Conservation (phyloP, 2,113 vertebrate species). For the Chascanopsetta lugubris region DNA sequence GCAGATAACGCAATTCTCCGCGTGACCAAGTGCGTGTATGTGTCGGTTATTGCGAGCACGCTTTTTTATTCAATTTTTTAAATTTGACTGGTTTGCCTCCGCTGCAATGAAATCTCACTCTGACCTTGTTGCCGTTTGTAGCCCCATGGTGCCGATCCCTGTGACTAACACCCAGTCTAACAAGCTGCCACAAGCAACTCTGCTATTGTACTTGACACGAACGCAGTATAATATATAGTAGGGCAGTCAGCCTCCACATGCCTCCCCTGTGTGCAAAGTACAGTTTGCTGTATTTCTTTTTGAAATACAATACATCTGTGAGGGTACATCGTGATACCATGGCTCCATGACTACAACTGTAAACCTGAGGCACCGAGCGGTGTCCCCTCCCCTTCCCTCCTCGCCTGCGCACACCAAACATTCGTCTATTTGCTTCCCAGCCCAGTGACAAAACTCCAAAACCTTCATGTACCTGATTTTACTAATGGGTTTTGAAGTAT, state of each 20-base stretch:
- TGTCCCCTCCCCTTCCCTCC: too few species aligned
- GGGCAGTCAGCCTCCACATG: not conserved
- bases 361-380: slow-evolving; percentile 13
- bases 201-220: slow-evolving; percentile 21
- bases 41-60: slow-evolving; percentile 28
- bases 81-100: slow-evolving; percentile 13
- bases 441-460: not conserved
- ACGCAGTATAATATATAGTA: slow-evolving; percentile 15
- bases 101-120: slow-evolving; percentile 32
- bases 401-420: not conserved
- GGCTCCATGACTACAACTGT: not conserved
- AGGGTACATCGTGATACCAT: not conserved
- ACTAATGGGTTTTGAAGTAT: not conserved
- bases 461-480: not conserved
- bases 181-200: slow-evolving; percentile 47
- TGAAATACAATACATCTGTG: not conserved
- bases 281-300: slow-evolving; percentile 1
- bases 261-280: slow-evolving; percentile 1
- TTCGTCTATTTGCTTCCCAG: slow-evolving; percentile 4
- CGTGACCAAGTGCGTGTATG: slow-evolving; percentile 7
- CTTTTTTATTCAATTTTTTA: too few species aligned
- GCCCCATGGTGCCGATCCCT: slow-evolving; percentile 44
- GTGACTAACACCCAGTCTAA: slow-evolving; percentile 54
- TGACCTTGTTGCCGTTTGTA: slow-evolving; percentile 59
- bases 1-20: not conserved